Percentiles rank a stretch among this genome's conserved stretches.
These are phyloP conservation scores for Macrobrachium nipponense DNA, from an alignment of 1,140 invertebrate genomes.

Conservation along the genomic window DNA sequence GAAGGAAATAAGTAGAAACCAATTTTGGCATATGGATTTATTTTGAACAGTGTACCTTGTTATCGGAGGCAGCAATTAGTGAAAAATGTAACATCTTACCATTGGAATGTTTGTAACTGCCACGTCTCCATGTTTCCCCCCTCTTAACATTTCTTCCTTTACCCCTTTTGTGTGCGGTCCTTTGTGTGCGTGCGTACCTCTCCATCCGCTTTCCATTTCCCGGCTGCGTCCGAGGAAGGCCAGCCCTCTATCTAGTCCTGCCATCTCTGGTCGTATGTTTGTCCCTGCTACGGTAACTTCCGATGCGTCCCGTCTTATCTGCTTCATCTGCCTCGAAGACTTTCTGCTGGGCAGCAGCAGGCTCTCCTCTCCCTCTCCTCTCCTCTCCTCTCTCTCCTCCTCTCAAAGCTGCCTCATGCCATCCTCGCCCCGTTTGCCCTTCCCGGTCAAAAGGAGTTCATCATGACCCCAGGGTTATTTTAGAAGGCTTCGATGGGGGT, in stretches of 20 bases:
- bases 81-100: too few relatives aligned
- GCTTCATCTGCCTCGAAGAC: background rate
- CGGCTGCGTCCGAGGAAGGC: background rate
- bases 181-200: background rate
- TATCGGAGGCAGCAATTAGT: too few relatives aligned
- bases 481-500: too few relatives aligned
- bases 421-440: background rate
- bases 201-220: background rate
- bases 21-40: too few relatives aligned
- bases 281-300: slow-evolving; percentile 1
- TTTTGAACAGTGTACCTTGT: too few relatives aligned
- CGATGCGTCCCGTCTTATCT: background rate
- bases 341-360: background rate
- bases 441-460: background rate
- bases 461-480: too few relatives aligned
- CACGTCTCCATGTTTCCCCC: background rate
- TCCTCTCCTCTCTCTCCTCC: too few relatives aligned
- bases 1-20: too few relatives aligned
- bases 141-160: background rate
- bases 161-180: background rate
- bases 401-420: background rate
- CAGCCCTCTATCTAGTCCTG: background rate
- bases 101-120: background rate
- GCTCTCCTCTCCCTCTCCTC: too few relatives aligned
- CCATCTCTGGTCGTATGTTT: background rate